phyloP scores from a whole-genome alignment of 2,797 vertebrate species.

The Nyctibius grandis region DNA sequence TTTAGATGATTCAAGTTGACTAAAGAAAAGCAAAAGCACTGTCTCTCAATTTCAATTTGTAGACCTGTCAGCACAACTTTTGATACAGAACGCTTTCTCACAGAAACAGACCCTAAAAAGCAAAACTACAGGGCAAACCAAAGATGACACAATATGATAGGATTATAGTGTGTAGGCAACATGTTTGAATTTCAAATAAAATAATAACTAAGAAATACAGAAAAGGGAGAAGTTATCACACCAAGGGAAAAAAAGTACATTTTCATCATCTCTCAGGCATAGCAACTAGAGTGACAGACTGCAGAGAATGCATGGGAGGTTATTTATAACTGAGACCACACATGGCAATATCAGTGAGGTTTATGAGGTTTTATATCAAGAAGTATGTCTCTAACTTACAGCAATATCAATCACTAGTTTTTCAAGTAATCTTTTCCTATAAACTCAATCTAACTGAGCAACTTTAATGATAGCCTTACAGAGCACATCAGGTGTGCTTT shows the following conservation, averaged over 20 bases:
- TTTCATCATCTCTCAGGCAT: background rate
- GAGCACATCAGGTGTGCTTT: background rate
- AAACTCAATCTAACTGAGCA: background rate
- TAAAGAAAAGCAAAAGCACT: background rate
- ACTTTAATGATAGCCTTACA: background rate
- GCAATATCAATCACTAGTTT: background rate
- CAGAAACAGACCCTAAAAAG: background rate
- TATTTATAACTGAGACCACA: background rate
- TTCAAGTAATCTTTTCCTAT: background rate
- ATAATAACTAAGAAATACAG: background rate
- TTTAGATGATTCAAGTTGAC: background rate
- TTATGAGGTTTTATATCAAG: background rate
- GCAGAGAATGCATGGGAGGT: background rate
- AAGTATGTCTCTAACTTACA: background rate
- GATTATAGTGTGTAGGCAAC: background rate
- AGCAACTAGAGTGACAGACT: background rate
- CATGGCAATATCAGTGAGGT: background rate
- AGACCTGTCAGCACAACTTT: background rate
- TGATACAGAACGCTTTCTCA: background rate
- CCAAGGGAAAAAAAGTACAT: background rate
- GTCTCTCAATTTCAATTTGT: background rate
- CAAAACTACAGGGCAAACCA: background rate
- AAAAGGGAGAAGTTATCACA: background rate
- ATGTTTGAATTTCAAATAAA: background rate
- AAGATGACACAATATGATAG: background rate